phyloP scores from a whole-genome alignment of 2,113 vertebrate species.

The Ceyx cyanopectus region DNA sequence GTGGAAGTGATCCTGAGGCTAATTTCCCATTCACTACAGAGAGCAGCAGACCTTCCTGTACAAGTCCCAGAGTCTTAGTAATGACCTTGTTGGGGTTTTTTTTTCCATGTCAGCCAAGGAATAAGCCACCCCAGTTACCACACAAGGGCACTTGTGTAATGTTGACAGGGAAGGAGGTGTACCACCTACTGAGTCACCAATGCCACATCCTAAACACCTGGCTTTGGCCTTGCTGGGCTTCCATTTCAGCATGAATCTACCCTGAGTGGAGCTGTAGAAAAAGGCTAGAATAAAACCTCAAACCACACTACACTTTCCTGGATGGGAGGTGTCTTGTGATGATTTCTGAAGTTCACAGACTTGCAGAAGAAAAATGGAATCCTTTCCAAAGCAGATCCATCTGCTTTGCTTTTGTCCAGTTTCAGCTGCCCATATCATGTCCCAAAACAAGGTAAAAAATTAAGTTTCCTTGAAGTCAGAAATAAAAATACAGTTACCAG shows the following conservation, averaged over 20 bases:
- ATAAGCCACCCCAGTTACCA: conserved; percentile 19
- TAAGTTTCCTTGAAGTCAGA: background rate
- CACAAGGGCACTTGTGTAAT: conserved; percentile 50
- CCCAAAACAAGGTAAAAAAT: background rate
- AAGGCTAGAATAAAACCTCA: conserved; percentile 17
- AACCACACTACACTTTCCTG: background rate
- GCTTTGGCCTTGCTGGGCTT: conserved; percentile 14
- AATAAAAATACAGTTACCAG: background rate
- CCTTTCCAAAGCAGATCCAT: background rate
- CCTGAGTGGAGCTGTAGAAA: background rate
- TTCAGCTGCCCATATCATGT: background rate
- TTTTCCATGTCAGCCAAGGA: conserved; percentile 2
- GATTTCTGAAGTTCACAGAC: background rate
- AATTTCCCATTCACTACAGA: background rate
- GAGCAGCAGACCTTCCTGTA: background rate
- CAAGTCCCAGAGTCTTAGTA: background rate
- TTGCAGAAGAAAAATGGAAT: background rate
- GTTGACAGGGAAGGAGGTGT: conserved; percentile 41
- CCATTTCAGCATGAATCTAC: background rate
- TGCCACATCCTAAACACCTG: conserved; percentile 66
- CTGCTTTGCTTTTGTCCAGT: background rate
- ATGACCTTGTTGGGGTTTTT: background rate
- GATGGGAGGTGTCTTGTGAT: background rate
- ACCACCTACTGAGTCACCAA: conserved; percentile 64
- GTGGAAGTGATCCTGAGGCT: background rate